phyloP scores from a whole-genome alignment of 1,140 invertebrate species.

The Aphelenchoides avenae region DNA sequence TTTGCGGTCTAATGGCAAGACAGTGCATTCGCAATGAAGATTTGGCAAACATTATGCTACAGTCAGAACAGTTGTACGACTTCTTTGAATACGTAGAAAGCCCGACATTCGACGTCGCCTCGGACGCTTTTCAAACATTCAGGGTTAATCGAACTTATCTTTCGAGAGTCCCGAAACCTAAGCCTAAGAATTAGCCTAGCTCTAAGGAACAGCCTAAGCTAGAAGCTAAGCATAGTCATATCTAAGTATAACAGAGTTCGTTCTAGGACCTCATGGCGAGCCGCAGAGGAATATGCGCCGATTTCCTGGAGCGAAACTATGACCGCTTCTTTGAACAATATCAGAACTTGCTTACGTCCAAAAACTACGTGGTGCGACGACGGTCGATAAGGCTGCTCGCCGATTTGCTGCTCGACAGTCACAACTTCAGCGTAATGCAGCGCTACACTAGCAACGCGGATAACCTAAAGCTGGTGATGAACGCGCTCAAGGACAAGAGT shows the following conservation, averaged over 20 bases:
- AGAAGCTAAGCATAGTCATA: too few species aligned
- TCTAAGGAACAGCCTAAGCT: too few species aligned
- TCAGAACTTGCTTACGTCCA: slow-evolving; percentile 91
- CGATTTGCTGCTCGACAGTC: slow-evolving; percentile 90
- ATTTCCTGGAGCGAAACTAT: slow-evolving; percentile 97
- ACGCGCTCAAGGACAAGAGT: slow-evolving; percentile 97
- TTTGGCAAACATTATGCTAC: slow-evolving; percentile 92
- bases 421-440: slow-evolving; percentile 98
- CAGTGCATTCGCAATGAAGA: slow-evolving; percentile 96
- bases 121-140: slow-evolving; percentile 99
- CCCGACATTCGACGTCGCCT: slow-evolving; percentile 99
- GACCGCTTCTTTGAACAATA: slow-evolving; percentile 95
- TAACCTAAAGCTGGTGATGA: slow-evolving; percentile 99
- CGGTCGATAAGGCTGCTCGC: slow-evolving; percentile 76
- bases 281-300: slow-evolving; percentile 94
- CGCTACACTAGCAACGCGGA: slow-evolving; percentile 97
- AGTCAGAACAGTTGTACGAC: slow-evolving; percentile 96
- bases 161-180: too few species aligned
- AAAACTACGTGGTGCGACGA: slow-evolving; percentile 77
- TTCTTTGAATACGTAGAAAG: slow-evolving; percentile 99
- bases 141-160: slow-evolving; percentile 71
- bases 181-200: too few species aligned
- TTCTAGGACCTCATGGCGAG: slow-evolving; percentile 89
- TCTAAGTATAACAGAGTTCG: background rate
- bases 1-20: slow-evolving; percentile 96